Evolutionary conservation across 2,113 vertebrate species (phyloP).

Genomic region (Lepus europaeus): DNA sequence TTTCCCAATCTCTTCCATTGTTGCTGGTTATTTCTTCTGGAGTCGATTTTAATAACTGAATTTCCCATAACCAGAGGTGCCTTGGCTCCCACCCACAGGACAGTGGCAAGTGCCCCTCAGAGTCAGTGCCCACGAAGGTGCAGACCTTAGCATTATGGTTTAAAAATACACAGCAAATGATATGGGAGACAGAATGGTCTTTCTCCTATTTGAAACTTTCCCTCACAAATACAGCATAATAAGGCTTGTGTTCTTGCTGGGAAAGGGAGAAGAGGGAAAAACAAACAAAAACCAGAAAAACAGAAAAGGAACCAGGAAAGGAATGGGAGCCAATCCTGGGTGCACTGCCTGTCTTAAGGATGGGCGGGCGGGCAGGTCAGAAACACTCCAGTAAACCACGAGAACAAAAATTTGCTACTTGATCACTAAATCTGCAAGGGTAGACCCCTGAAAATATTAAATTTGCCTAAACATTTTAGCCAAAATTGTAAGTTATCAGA

Average conservation of each 20-base stretch:
- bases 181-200: neutral
- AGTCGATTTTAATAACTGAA: neutral
- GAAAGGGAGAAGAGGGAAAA: neutral
- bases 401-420: neutral
- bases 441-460: neutral
- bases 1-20: neutral
- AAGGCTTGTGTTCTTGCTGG: neutral
- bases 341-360: neutral
- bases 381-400: neutral
- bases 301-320: neutral
- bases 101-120: neutral
- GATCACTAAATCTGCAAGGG: neutral
- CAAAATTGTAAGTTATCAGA: constrained; percentile 17
- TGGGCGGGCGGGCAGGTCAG: neutral
- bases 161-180: neutral
- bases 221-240: neutral
- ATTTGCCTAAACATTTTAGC: neutral
- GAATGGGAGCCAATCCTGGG: neutral
- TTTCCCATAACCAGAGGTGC: neutral
- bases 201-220: neutral
- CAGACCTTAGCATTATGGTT: neutral
- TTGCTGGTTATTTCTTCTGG: neutral
- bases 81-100: neutral
- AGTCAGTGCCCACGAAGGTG: neutral
- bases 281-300: neutral